phyloP scores from a whole-genome alignment of 2,797 vertebrate genomes.

The Alca torda region DNA sequence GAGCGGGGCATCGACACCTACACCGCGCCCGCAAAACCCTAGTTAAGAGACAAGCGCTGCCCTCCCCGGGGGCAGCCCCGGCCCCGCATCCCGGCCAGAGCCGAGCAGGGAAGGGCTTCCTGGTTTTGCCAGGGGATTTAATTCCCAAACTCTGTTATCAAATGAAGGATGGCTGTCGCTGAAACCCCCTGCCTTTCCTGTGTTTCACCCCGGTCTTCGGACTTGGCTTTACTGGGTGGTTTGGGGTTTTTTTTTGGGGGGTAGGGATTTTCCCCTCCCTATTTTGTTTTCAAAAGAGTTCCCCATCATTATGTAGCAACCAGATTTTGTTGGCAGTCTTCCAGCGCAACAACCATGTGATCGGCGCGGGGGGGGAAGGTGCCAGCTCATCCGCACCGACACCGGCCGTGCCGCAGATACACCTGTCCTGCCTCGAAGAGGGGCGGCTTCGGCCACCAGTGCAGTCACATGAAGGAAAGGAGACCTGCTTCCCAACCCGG shows the following conservation, averaged over 20 bases:
- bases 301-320: neutral
- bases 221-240: neutral
- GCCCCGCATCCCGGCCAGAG: neutral
- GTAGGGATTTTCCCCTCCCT: rapidly evolving
- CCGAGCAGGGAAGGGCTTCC: neutral
- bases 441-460: rapidly evolving
- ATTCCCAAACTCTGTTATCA: neutral
- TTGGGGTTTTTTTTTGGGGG: no score
- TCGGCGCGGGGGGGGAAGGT: neutral
- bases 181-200: neutral
- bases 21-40: neutral
- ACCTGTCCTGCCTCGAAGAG: neutral
- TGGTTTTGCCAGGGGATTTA: neutral
- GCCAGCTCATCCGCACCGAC: neutral
- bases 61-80: neutral
- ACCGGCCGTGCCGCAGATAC: neutral
- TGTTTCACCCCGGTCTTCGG: neutral
- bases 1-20: neutral
- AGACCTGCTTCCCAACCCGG: neutral
- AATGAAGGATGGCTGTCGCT: neutral
- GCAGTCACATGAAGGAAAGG: neutral
- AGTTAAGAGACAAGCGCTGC: neutral
- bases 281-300: neutral
- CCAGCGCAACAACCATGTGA: neutral
- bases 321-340: neutral